These are phyloP conservation scores for Rhodophaea formosa DNA, from an alignment of 2,888 invertebrate genomes.

Conservation along the genomic window DNA sequence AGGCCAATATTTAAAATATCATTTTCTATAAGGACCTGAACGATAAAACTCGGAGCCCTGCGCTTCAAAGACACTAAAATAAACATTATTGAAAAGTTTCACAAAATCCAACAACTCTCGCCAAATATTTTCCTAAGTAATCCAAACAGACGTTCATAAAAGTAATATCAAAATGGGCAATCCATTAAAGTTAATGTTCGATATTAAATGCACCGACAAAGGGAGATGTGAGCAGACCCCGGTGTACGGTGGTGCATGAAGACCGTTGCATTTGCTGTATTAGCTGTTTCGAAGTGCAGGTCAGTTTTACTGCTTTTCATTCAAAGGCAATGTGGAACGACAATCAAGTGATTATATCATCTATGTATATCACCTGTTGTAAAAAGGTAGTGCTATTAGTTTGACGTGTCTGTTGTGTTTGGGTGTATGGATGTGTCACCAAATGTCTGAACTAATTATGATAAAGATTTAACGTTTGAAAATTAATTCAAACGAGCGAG, in stretches of 20 bases:
- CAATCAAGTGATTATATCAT: neutral
- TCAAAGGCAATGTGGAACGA: neutral
- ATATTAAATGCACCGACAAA: slow-evolving; percentile 53
- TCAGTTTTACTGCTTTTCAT: neutral
- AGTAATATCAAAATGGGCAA: slow-evolving; percentile 66
- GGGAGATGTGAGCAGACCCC: slow-evolving; percentile 54
- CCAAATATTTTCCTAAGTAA: neutral
- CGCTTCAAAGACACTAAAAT: too few species aligned
- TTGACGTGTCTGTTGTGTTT: too few species aligned
- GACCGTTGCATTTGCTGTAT: slow-evolving; percentile 56
- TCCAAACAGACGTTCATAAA: slow-evolving; percentile 23
- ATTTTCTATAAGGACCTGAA: too few species aligned
- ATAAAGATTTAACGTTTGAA: too few species aligned
- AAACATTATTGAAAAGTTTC: neutral
- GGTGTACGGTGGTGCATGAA: slow-evolving; percentile 63
- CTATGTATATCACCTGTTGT: too few species aligned
- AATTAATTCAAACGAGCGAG: too few species aligned
- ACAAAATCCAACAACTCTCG: too few species aligned
- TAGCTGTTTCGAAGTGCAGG: slow-evolving; percentile 30
- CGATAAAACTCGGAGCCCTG: too few species aligned
- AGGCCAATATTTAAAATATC: too few species aligned
- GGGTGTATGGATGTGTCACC: too few species aligned
- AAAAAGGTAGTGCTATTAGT: too few species aligned
- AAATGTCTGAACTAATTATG: too few species aligned
- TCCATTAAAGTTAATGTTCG: slow-evolving; percentile 71